These are phyloP conservation scores for Morinoia aosen DNA, from an alignment of 2,888 invertebrate genomes.

Conservation along the genomic window DNA sequence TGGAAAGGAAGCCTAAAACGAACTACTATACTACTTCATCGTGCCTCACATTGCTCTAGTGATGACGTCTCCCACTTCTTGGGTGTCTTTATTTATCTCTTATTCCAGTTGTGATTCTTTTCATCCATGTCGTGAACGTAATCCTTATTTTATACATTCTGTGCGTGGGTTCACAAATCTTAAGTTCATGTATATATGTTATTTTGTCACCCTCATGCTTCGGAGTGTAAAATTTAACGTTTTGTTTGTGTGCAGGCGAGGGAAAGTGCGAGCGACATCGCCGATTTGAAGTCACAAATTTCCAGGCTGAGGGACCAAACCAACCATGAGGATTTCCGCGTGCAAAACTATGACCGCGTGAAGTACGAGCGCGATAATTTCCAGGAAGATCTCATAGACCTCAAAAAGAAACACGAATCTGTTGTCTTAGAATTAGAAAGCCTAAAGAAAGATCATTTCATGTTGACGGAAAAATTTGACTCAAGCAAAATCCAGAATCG, in stretches of 20 bases:
- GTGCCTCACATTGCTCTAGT: too few species aligned
- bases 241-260: neutral
- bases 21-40: too few species aligned
- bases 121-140: too few species aligned
- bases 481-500: slow-evolving; percentile 57
- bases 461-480: slow-evolving; percentile 59
- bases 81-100: too few species aligned
- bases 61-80: too few species aligned
- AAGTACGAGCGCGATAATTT: slow-evolving; percentile 63
- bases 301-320: slow-evolving; percentile 59
- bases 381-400: slow-evolving; percentile 56
- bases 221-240: neutral
- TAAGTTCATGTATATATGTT: neutral
- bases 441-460: slow-evolving; percentile 59
- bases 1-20: too few species aligned
- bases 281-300: slow-evolving; percentile 57
- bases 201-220: neutral
- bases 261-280: slow-evolving; percentile 43
- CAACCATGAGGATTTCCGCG: slow-evolving; percentile 63
- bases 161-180: too few species aligned
- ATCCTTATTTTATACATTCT: too few species aligned
- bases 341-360: slow-evolving; percentile 62
- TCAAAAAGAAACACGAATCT: slow-evolving; percentile 54
- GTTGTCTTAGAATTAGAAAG: slow-evolving; percentile 55
- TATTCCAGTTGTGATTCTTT: too few species aligned